Evolutionary conservation across 2,888 invertebrate genomes (phyloP).

Genomic region (Lepeophtheirus nordmannii): DNA sequence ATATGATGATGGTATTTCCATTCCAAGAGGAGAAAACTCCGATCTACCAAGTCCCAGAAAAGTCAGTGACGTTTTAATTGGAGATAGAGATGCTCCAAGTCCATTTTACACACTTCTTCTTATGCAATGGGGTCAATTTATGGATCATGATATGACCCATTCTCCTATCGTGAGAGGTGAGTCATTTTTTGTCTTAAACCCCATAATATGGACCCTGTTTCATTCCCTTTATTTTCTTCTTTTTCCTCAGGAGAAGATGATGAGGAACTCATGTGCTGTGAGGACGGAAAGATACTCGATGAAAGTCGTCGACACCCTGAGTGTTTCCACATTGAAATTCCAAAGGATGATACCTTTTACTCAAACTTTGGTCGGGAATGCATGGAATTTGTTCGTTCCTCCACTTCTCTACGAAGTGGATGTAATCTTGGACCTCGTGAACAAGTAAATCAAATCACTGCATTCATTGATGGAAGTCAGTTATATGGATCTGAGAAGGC

Average conservation of each 20-base stretch:
- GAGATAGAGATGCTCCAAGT: conserved; percentile 2
- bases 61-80: conserved; percentile 6
- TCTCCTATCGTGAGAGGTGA: conserved; percentile 31
- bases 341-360: conserved; percentile 44
- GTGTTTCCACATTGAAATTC: conserved; percentile 50
- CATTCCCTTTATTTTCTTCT: neutral
- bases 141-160: conserved; percentile 34
- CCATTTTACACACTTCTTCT: neutral
- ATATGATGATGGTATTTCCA: conserved; percentile 31
- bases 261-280: conserved; percentile 6
- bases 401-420: conserved; percentile 47
- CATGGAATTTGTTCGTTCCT: conserved; percentile 56
- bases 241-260: neutral
- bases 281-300: conserved; percentile 46
- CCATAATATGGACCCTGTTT: conserved; percentile 32
- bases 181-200: conserved; percentile 34
- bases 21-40: neutral
- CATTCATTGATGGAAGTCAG: conserved; percentile 55
- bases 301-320: conserved; percentile 48
- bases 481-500: conserved; percentile 47
- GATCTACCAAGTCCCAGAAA: conserved; percentile 1
- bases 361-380: conserved; percentile 44
- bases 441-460: conserved; percentile 49
- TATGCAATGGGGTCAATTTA: conserved; percentile 41
- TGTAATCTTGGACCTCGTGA: conserved; percentile 20